These are phyloP conservation scores for Sycophaga agraensis DNA, from an alignment of 1,140 invertebrate genomes.

Conservation along the genomic window DNA sequence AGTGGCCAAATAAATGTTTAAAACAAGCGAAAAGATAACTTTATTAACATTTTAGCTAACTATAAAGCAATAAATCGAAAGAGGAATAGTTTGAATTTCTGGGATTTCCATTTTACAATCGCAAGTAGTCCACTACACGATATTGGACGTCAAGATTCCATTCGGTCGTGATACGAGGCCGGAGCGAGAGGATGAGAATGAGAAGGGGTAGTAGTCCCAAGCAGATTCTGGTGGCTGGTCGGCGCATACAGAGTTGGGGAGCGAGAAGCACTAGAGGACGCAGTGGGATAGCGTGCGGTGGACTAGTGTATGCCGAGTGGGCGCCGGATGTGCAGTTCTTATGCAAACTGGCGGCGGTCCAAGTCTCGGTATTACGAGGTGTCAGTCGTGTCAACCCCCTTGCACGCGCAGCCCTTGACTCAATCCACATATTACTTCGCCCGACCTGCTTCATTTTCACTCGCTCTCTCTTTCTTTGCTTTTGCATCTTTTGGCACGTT, in stretches of 20 bases:
- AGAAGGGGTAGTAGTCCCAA: too few species aligned
- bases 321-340: slow-evolving; percentile 49
- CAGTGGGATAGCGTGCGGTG: slow-evolving; percentile 15
- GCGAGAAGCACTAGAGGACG: not conserved
- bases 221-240: slow-evolving; percentile 27
- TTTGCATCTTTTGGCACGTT: not conserved
- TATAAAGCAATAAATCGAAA: too few species aligned
- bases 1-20: too few species aligned
- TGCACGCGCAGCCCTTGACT: slow-evolving; percentile 34
- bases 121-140: not conserved
- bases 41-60: too few species aligned
- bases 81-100: too few species aligned
- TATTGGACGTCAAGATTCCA: slow-evolving; percentile 11
- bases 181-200: too few species aligned
- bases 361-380: slow-evolving; percentile 52
- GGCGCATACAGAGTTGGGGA: not conserved
- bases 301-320: slow-evolving; percentile 33
- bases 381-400: slow-evolving; percentile 48
- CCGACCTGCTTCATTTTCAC: slow-evolving; percentile 20
- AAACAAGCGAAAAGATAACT: too few species aligned
- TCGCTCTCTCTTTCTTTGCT: not conserved
- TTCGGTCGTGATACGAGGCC: slow-evolving; percentile 17
- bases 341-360: slow-evolving; percentile 53
- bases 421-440: slow-evolving; percentile 31
- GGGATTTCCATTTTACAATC: too few species aligned